phyloP scores from a whole-genome alignment of 2,888 invertebrate species.

The Amblyjoppa proteus region DNA sequence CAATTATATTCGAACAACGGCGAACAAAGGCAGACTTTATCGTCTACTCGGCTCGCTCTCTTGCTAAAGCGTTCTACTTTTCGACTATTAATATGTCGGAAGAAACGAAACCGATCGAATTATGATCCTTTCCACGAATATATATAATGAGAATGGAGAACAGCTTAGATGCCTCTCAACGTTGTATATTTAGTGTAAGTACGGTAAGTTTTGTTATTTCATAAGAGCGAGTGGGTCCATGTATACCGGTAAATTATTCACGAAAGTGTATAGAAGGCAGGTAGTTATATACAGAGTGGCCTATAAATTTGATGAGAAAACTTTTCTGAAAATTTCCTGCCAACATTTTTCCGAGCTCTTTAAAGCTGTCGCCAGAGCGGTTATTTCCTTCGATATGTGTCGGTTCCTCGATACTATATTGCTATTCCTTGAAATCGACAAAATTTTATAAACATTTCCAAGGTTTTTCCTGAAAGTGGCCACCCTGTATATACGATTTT shows the following conservation, averaged over 20 bases:
- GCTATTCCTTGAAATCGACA: not conserved
- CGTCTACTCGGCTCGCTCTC: not conserved
- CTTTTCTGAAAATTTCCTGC: not conserved
- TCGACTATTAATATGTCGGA: slow-evolving; percentile 9
- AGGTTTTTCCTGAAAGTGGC: not conserved
- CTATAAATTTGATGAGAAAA: not conserved
- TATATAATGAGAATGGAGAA: not conserved
- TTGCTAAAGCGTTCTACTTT: not conserved
- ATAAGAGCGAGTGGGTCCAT: slow-evolving; percentile 7
- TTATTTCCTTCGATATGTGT: not conserved
- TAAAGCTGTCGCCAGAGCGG: not conserved
- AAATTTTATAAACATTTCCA: not conserved
- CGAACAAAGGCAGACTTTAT: not conserved
- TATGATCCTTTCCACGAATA: slow-evolving; percentile 3
- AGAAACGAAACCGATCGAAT: not conserved
- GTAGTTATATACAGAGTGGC: not conserved
- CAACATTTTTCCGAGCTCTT: not conserved
- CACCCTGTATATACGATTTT: not conserved
- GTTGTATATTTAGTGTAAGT: not conserved
- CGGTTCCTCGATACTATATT: not conserved
- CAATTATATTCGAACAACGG: slow-evolving; percentile 26
- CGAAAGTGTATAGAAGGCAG: not conserved
- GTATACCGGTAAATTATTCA: slow-evolving; percentile 6
- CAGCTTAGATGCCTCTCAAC: not conserved
- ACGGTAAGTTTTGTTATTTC: not conserved